Evolutionary conservation across 35 echinoderm and acorn worm species (phyloP).

Genomic region (Heliocidaris erythrogramma): DNA sequence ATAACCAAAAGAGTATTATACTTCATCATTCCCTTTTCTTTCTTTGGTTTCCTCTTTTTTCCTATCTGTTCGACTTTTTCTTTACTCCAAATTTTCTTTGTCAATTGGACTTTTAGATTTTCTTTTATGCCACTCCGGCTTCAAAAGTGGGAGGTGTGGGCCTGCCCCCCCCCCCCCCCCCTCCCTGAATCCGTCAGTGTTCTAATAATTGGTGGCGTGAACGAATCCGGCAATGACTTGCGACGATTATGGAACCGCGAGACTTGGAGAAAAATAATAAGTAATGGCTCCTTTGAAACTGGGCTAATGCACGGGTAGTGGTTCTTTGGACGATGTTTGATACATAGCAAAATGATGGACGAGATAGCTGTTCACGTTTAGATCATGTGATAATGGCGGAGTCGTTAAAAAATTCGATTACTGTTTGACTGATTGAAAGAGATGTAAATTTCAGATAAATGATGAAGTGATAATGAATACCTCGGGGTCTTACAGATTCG

Average conservation of each 20-base stretch:
- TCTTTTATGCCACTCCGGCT: too few relatives aligned
- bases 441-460: background rate
- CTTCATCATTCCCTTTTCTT: too few relatives aligned
- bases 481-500: background rate
- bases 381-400: background rate
- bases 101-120: too few relatives aligned
- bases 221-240: background rate
- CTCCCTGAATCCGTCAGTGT: background rate
- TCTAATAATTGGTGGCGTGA: background rate
- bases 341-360: background rate
- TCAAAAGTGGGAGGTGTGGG: background rate
- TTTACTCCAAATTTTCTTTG: too few relatives aligned
- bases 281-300: background rate
- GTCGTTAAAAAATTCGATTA: background rate
- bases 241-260: background rate
- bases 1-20: too few relatives aligned
- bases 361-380: background rate
- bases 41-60: too few relatives aligned
- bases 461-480: background rate
- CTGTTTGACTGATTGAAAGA: background rate
- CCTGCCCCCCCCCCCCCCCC: background rate
- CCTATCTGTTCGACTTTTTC: too few relatives aligned
- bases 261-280: background rate
- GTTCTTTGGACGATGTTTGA: background rate
- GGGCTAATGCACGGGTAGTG: background rate